These are phyloP conservation scores for Tenualosa ilisha DNA, from an alignment of 2,797 vertebrate species.

Conservation along the genomic window DNA sequence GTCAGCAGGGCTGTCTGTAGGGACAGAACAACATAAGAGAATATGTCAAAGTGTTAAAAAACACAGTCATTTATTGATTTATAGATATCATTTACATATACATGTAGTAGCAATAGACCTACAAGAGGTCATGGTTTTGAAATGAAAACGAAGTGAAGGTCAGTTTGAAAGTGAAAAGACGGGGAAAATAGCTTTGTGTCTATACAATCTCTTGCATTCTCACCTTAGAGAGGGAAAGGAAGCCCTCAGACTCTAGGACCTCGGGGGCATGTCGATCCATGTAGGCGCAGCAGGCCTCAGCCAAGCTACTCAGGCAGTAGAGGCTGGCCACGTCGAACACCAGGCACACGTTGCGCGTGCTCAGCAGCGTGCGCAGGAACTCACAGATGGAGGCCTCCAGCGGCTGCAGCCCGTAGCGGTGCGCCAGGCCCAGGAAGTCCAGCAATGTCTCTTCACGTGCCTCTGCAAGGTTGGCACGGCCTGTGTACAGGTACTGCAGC, in stretches of 20 bases:
- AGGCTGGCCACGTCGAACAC: constrained; percentile 96
- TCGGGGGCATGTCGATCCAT: constrained; percentile 95
- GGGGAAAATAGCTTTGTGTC: background rate
- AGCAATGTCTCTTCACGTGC: constrained; percentile 93
- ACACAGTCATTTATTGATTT: too few species aligned
- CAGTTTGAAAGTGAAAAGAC: too few species aligned
- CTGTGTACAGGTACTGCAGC: constrained; percentile 94
- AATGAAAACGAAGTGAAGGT: background rate
- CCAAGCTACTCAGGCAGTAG: constrained; percentile 86
- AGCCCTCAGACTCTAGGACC: constrained; percentile 89
- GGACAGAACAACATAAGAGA: background rate
- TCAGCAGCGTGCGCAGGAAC: constrained; percentile 93
- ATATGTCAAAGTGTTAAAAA: too few species aligned
- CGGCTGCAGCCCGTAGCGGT: constrained; percentile 95
- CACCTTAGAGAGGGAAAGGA: constrained; percentile 92
- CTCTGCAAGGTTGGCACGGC: constrained; percentile 89
- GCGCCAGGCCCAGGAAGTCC: constrained; percentile 93
- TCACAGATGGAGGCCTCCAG: constrained; percentile 95
- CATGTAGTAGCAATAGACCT: too few species aligned
- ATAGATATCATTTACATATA: too few species aligned
- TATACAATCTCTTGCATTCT: background rate
- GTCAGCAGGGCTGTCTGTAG: constrained; percentile 86
- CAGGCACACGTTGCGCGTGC: constrained; percentile 93
- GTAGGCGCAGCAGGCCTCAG: constrained; percentile 90
- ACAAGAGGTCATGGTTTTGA: background rate